Percentiles rank a stretch among this genome's conserved stretches.
Evolutionary conservation across 2,888 invertebrate species (phyloP).

Genomic region (Pollenia labialis): DNA sequence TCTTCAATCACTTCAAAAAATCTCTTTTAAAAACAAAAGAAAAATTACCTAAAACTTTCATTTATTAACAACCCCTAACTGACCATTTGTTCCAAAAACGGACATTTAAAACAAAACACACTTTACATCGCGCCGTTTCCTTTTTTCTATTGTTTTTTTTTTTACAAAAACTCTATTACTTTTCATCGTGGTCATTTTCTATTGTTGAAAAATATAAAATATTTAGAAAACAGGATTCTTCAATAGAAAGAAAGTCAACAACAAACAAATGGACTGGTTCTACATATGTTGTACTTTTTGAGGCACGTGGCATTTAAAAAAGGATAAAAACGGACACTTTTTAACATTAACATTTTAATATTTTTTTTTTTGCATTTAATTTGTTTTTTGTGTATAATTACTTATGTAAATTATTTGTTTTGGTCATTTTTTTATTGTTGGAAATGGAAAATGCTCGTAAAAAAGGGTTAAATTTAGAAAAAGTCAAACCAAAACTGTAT

Average conservation of each 20-base stretch:
- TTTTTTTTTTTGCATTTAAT: background rate
- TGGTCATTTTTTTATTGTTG: slow-evolving; percentile 33
- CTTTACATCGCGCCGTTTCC: background rate
- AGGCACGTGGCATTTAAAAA: slow-evolving; percentile 57
- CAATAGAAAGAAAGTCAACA: slow-evolving; percentile 46
- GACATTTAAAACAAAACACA: slow-evolving; percentile 8
- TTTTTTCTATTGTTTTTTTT: background rate
- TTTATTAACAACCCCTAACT: slow-evolving; percentile 16
- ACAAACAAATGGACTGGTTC: slow-evolving; percentile 23
- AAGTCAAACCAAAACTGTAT: slow-evolving; percentile 56
- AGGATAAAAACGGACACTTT: slow-evolving; percentile 42
- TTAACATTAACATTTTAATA: slow-evolving; percentile 68
- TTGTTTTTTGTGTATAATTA: slow-evolving; percentile 29
- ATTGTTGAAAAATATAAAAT: background rate
- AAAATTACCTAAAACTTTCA: background rate
- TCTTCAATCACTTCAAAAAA: no score
- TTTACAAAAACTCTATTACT: background rate
- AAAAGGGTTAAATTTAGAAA: slow-evolving; percentile 51
- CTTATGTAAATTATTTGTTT: slow-evolving; percentile 63
- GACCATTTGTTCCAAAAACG: slow-evolving; percentile 15
- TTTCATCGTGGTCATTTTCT: background rate
- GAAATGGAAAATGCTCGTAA: slow-evolving; percentile 24
- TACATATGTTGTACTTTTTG: slow-evolving; percentile 33
- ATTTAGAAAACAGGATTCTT: slow-evolving; percentile 25
- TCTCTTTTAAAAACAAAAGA: background rate